A percentile compares a stretch with the other conserved stretches of the same genome.
Conservation (phyloP, 2,113 vertebrate genomes). For the Brachypteracias leptosomus region DNA sequence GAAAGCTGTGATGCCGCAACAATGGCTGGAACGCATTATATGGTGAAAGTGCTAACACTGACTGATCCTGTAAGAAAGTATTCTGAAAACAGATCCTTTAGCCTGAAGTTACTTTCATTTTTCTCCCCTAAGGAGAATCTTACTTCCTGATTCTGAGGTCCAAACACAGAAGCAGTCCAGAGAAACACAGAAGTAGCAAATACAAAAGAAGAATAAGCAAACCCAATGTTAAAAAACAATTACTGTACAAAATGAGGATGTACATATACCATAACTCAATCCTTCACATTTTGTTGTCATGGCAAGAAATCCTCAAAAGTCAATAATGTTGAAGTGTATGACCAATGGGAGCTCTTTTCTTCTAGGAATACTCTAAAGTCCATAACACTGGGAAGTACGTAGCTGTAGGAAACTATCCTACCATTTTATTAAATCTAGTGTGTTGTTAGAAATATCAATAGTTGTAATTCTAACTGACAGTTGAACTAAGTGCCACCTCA, state of each 20-base stretch:
- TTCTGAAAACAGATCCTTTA: not conserved
- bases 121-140: not conserved
- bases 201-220: not conserved
- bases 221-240: not conserved
- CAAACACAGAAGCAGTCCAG: too few species aligned
- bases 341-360: not conserved
- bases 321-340: not conserved
- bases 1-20: not conserved
- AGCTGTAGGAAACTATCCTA: not conserved
- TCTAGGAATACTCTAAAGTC: not conserved
- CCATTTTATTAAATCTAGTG: not conserved
- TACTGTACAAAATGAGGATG: not conserved
- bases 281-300: too few species aligned
- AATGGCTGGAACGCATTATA: not conserved
- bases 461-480: not conserved
- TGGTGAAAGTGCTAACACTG: not conserved
- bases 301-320: not conserved
- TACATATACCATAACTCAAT: not conserved
- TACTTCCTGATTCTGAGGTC: not conserved
- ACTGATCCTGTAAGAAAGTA: not conserved
- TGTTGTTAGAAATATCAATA: not conserved
- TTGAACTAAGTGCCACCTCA: not conserved
- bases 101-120: not conserved
- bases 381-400: not conserved
- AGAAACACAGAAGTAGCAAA: not conserved